Percentiles rank a stretch among this genome's conserved stretches.
phyloP scores from a whole-genome alignment of 23 tunicate genomes.

The Halocynthia roretzi region DNA sequence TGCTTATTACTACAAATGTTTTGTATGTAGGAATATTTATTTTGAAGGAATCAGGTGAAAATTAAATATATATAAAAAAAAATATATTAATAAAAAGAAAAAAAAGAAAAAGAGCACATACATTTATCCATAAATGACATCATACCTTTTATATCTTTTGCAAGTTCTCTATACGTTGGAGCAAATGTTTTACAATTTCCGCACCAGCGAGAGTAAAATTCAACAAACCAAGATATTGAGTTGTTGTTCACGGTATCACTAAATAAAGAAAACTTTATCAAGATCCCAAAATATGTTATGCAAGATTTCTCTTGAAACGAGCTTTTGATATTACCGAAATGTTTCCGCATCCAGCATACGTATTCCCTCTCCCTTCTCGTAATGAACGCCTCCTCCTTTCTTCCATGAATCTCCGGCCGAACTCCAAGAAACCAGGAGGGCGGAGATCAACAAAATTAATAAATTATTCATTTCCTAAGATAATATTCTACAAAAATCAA shows the following conservation, averaged over 20 bases:
- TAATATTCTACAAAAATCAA: too few relatives aligned
- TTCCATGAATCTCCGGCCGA: neutral
- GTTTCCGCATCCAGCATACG: conserved; percentile 25
- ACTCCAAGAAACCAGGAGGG: neutral
- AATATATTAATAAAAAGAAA: too few relatives aligned
- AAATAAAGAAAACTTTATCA: neutral
- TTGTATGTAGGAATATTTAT: too few relatives aligned
- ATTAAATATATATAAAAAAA: too few relatives aligned
- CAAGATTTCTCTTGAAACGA: too few relatives aligned
- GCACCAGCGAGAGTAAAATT: conserved; percentile 23
- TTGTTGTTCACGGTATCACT: conserved; percentile 15
- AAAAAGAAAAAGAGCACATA: too few relatives aligned
- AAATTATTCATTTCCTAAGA: too few relatives aligned
- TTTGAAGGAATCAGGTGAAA: too few relatives aligned
- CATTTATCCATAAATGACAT: too few relatives aligned
- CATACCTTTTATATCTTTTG: conserved; percentile 15
- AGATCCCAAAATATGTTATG: too few relatives aligned
- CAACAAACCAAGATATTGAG: conserved; percentile 20
- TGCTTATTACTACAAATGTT: too few relatives aligned
- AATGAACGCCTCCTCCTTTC: conserved; percentile 18
- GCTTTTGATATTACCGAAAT: conserved; percentile 1
- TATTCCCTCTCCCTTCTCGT: conserved; percentile 10
- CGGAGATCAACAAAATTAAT: neutral
- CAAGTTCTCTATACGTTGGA: conserved; percentile 24
- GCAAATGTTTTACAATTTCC: conserved; percentile 31